A percentile compares a stretch with the other conserved stretches of the same genome.
phyloP scores from a whole-genome alignment of 2,113 vertebrate genomes.

The Bubo blakistoni region DNA sequence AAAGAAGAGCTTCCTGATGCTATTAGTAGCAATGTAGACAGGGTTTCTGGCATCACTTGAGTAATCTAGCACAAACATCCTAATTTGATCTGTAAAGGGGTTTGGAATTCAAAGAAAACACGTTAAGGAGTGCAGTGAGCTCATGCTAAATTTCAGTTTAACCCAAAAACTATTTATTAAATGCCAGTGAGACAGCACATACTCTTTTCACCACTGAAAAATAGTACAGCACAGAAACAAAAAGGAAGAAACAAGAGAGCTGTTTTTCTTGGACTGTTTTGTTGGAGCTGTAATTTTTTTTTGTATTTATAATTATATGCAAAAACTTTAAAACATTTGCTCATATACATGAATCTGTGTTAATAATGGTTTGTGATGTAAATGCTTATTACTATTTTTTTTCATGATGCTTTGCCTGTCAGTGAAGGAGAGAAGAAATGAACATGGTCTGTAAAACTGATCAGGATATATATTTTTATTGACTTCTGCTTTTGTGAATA shows the following conservation, averaged over 20 bases:
- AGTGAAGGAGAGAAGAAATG: constrained; percentile 28
- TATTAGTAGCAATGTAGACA: not conserved
- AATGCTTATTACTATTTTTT: constrained; percentile 29
- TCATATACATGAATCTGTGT: constrained; percentile 27
- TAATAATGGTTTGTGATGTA: constrained; percentile 42
- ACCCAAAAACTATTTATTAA: not conserved
- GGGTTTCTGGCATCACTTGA: not conserved
- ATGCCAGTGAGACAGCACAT: not conserved
- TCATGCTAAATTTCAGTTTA: not conserved
- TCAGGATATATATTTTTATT: constrained; percentile 67
- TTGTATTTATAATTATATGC: constrained; percentile 22
- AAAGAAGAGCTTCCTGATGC: not conserved
- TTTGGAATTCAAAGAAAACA: not conserved
- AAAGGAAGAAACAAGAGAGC: not conserved
- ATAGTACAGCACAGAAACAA: not conserved
- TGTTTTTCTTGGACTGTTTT: not conserved
- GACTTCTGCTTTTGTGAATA: constrained; percentile 65
- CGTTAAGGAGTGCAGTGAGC: not conserved
- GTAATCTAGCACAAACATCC: not conserved
- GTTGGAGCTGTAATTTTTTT: not conserved
- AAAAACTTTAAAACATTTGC: constrained; percentile 14
- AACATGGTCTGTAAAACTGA: constrained; percentile 39
- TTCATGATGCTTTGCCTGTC: constrained; percentile 35
- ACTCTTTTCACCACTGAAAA: not conserved
- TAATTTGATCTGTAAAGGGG: not conserved